Conservation (phyloP, 2,797 vertebrate genomes). For the Anabacerthia variegaticeps region DNA sequence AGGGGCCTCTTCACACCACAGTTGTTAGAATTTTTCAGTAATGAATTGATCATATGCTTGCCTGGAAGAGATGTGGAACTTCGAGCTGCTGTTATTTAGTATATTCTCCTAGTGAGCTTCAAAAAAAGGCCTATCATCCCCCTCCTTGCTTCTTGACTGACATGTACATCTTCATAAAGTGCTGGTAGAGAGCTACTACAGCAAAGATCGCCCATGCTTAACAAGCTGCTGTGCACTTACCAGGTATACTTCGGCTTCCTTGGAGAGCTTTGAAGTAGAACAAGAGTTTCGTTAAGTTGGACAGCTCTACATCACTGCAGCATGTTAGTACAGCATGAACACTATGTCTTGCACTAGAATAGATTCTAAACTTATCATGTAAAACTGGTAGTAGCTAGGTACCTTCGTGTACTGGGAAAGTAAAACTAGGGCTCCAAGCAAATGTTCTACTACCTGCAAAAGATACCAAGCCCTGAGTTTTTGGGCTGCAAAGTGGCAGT, state of each 20-base stretch:
- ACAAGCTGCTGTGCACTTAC: not conserved
- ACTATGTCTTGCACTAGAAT: not conserved
- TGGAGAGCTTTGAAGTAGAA: constrained; percentile 11
- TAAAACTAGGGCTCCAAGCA: not conserved
- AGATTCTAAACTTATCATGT: not conserved
- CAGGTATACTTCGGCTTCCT: not conserved
- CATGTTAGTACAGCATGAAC: not conserved
- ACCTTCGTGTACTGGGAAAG: not conserved
- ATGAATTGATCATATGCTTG: not conserved
- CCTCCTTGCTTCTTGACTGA: not conserved
- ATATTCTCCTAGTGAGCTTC: not conserved
- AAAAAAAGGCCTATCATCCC: not conserved
- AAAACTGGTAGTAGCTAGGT: not conserved
- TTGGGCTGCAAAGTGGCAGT: not conserved
- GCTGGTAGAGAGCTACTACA: not conserved
- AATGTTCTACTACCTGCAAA: not conserved
- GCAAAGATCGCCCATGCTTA: not conserved
- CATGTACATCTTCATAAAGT: not conserved
- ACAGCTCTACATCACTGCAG: not conserved
- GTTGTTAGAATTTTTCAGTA: not conserved
- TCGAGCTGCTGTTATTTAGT: not conserved
- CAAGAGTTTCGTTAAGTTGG: not conserved
- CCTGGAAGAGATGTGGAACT: not conserved
- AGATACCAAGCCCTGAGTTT: not conserved
- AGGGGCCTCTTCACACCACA: not conserved